Base-by-base conservation (phyloP, 2,113 vertebrate genomes). In the Phalacrocorax brasilianus region DNA sequence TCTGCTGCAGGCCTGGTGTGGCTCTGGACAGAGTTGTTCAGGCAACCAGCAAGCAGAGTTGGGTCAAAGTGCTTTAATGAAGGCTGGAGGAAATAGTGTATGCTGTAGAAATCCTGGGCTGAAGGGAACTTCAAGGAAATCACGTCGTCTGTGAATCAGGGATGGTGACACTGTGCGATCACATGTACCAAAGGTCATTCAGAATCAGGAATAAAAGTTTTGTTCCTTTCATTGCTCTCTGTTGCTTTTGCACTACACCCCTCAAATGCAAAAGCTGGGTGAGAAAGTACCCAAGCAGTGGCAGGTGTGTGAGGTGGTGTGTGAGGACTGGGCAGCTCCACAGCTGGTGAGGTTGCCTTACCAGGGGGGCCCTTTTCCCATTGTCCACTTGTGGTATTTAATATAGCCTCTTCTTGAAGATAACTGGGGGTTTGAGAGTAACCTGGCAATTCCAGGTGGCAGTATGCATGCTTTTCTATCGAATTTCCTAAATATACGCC, bases 251-350 rank as follows among this genome's bases (percentile, higher is more conserved):
- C 26, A 8, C 22, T 23, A 1, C 1, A 5, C 14, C 18, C 23
- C 35, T 72, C n/a, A 32, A 38, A 42, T 67, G 30, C 17, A 20
- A 13, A 32, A 45, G 23, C 28, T 27, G 50, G 33, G 8, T 49
- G 26, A 68, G 62, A 28, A 47, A 14, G 65, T 26, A 2, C 24
- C n/a, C 14, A 3, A 4, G 21, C 45, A 26, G 83, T 7, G 11
- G 23, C n/a, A 8, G 32, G 24, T 35, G 35, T 35, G 35, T 35
- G 35, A 0, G 23, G 20, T 6, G 11, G 5, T 7, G 27, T 16
- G 40, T 8, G n/a, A 7, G 24, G 59, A 10, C 44, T 14, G 61
- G 42, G 55, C 50, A 42, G 77, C 53, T 55, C 35, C 4, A 0
- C 14, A 11, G 73, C 18, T 9, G 40, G 27, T 5, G 44, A 21